Evolutionary conservation across 2,797 vertebrate genomes (phyloP).

Genomic region (Lemur catta): DNA sequence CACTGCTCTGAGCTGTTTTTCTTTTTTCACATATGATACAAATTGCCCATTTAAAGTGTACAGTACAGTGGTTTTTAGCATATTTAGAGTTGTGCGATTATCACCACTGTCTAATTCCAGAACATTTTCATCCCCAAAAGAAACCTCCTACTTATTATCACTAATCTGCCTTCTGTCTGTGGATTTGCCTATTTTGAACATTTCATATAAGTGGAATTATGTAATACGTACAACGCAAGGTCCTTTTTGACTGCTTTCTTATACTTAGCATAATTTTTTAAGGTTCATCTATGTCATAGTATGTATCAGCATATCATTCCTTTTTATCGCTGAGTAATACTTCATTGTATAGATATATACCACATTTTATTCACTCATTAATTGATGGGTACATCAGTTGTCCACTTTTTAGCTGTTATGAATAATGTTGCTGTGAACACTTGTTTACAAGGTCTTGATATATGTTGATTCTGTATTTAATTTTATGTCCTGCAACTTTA

Average conservation of each 20-base stretch:
- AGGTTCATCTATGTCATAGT: not conserved
- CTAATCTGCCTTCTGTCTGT: not conserved
- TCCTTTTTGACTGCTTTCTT: not conserved
- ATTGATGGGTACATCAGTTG: not conserved
- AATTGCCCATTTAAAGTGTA: not conserved
- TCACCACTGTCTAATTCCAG: not conserved
- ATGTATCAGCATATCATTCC: not conserved
- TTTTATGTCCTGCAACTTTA: not conserved
- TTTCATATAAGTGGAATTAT: not conserved
- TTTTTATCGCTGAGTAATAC: not conserved
- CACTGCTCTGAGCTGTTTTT: not conserved
- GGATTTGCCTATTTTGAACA: not conserved
- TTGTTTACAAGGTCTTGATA: not conserved
- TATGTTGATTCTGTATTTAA: not conserved
- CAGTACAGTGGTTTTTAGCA: not conserved
- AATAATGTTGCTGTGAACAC: not conserved
- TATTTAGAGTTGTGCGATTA: not conserved
- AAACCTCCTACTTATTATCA: not conserved
- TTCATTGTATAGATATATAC: not conserved
- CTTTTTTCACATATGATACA: not conserved
- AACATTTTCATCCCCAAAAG: not conserved
- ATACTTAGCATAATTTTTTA: not conserved
- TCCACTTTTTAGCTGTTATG: not conserved
- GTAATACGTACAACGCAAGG: not conserved
- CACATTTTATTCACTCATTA: not conserved